Evolutionary conservation across 2,797 vertebrate genomes (phyloP), one percentile per base, ranked within the genome.

Genomic region (Toxotes lorentzi): DNA sequence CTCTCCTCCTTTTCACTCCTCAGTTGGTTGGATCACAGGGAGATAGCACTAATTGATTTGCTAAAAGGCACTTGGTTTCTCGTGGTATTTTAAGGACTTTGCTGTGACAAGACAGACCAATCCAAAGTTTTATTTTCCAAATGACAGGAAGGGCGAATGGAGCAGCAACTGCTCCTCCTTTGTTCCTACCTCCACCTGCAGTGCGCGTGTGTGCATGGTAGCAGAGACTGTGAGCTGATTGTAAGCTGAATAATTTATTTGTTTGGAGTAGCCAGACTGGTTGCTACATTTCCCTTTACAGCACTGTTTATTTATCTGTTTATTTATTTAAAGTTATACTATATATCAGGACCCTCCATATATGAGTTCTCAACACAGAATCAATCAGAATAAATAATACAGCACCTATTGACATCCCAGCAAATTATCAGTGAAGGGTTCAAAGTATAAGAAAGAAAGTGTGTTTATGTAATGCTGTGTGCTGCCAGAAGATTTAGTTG

Each of bases 31-130:
- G 80, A 91, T 92, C 86, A 93, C 82, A 86, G 58, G 54, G 64
- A 87, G 84, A 89, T 84, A 72, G 64, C 41, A 64, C 81, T 93
- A 94, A 94, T 93, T 94, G 89, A 93, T 93, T 92, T 88, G 81
- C 90, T 87, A 86, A 92, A 83, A 92, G 81, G 81, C 41, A 48
- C 80, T 83, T 48, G 2, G 70, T 84, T 81, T 58, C 63, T 74
- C 34, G 1, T 59, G 62, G 41, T 63, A 62, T 67, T 82, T 77
- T 66, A 61, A 76, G 48, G 73, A 79, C 51, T 75, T 74, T 9
- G 32, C 23, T 67, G 35, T 61, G 27, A 48, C 63, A 38, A 66
- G 21, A 68, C 2, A 4, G 70, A 75, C 51, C 21, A 54, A 63
- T 50, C 19, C 14, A 47, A 79, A 73, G 19, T 60, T 68, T 57